Percentiles rank a stretch among this genome's conserved stretches.
These are phyloP conservation scores for Leptodactylus fallax DNA, from an alignment of 2,797 vertebrate genomes.

Conservation along the genomic window DNA sequence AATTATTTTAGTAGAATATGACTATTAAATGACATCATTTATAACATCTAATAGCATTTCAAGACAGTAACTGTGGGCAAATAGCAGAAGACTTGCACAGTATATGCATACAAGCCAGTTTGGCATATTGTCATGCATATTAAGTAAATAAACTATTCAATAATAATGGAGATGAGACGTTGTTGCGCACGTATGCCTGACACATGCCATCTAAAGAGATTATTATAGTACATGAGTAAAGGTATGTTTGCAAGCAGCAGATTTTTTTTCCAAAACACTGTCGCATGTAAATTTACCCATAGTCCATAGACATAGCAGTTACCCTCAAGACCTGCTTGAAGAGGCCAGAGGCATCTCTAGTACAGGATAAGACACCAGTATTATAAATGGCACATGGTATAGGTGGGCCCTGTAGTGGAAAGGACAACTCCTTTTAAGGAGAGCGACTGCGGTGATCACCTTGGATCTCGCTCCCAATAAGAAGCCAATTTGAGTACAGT, in stretches of 20 bases:
- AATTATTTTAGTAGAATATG: slow-evolving; percentile 30
- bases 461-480: too few relatives aligned
- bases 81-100: not conserved
- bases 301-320: not conserved
- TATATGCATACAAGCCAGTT: not conserved
- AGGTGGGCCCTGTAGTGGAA: too few relatives aligned
- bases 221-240: not conserved
- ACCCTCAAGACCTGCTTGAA: too few relatives aligned
- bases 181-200: not conserved
- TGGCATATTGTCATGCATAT: slow-evolving; percentile 17
- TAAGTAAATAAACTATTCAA: not conserved
- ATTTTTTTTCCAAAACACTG: not conserved
- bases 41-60: not conserved
- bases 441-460: too few relatives aligned
- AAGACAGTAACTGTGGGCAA: slow-evolving; percentile 23
- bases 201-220: not conserved
- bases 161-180: not conserved
- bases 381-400: too few relatives aligned
- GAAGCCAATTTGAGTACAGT: too few relatives aligned
- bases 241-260: not conserved
- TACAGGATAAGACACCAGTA: too few relatives aligned
- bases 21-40: slow-evolving; percentile 22
- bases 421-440: too few relatives aligned
- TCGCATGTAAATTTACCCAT: not conserved
- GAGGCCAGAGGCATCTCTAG: too few relatives aligned